These are phyloP conservation scores for Fulmarus glacialis DNA, from an alignment of 2,113 vertebrate genomes.

Conservation along the genomic window DNA sequence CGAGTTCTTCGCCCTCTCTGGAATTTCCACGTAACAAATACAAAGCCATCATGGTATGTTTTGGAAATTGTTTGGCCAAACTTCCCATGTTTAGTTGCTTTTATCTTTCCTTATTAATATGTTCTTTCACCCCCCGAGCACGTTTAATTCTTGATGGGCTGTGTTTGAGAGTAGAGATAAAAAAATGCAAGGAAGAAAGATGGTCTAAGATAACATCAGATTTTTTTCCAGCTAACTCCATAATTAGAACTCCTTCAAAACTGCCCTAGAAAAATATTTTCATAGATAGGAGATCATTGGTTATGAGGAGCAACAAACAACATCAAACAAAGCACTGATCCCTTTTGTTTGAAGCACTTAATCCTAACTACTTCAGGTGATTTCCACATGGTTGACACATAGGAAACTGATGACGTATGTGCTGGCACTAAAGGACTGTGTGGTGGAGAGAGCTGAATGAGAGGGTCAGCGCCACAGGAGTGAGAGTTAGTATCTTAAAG, in stretches of 20 bases:
- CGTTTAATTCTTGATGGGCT: not conserved
- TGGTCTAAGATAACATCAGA: not conserved
- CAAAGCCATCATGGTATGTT: not conserved
- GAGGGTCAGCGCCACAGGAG: not conserved
- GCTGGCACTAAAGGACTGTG: not conserved
- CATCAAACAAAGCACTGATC: not conserved
- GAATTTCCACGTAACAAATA: not conserved
- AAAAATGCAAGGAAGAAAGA: not conserved
- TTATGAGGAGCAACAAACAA: not conserved
- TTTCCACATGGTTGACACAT: not conserved
- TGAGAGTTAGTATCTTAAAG: not conserved
- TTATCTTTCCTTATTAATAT: not conserved
- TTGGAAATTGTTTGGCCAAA: not conserved
- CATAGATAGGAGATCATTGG: not conserved
- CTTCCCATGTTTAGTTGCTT: not conserved
- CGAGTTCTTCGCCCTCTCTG: fast-evolving
- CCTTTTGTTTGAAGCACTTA: not conserved
- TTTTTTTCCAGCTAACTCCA: not conserved
- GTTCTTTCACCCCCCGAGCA: not conserved
- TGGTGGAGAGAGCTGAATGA: not conserved
- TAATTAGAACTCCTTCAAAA: not conserved
- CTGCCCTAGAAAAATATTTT: not conserved
- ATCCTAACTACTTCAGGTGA: not conserved
- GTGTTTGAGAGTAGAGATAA: not conserved
- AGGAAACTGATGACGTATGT: not conserved